Evolutionary conservation across 2,113 vertebrate species (phyloP).

Genomic region (Cebidichthys violaceus): DNA sequence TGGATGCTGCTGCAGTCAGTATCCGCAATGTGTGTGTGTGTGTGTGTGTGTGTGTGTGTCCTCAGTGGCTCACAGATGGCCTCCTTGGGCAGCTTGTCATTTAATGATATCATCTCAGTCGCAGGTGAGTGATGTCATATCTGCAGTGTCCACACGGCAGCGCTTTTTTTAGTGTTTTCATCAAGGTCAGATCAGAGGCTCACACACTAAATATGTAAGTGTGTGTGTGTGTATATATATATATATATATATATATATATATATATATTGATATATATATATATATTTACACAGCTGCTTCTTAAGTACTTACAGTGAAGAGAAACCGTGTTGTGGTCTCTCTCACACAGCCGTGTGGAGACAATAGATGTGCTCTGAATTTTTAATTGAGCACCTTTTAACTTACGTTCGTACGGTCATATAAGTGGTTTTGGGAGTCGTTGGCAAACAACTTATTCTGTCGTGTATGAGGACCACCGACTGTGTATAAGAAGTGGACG

Average conservation of each 20-base stretch:
- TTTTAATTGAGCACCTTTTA: too few relatives aligned
- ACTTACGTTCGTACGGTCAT: too few relatives aligned
- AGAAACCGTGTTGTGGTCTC: neutral
- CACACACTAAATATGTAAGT: too few relatives aligned
- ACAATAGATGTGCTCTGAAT: too few relatives aligned
- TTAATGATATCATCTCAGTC: slow-evolving; percentile 54
- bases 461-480: too few relatives aligned
- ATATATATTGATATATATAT: neutral
- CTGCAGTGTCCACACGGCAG: slow-evolving; percentile 42
- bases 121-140: slow-evolving; percentile 68
- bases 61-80: slow-evolving; percentile 47
- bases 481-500: too few relatives aligned
- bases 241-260: neutral
- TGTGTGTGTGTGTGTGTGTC: slow-evolving; percentile 7
- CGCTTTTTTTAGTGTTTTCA: slow-evolving; percentile 1
- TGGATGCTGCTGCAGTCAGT: slow-evolving; percentile 32
- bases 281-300: neutral
- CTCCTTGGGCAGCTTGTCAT: slow-evolving; percentile 54
- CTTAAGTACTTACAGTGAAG: too few relatives aligned
- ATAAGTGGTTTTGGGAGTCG: too few relatives aligned
- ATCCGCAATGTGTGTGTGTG: slow-evolving; percentile 18
- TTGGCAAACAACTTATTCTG: too few relatives aligned
- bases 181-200: slow-evolving; percentile 15
- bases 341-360: too few relatives aligned
- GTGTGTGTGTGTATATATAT: too few relatives aligned